A percentile compares a stretch with the other conserved stretches of the same genome.
These are phyloP conservation scores for Varanus salvator DNA, from an alignment of 2,113 vertebrate species.

Conservation along the genomic window DNA sequence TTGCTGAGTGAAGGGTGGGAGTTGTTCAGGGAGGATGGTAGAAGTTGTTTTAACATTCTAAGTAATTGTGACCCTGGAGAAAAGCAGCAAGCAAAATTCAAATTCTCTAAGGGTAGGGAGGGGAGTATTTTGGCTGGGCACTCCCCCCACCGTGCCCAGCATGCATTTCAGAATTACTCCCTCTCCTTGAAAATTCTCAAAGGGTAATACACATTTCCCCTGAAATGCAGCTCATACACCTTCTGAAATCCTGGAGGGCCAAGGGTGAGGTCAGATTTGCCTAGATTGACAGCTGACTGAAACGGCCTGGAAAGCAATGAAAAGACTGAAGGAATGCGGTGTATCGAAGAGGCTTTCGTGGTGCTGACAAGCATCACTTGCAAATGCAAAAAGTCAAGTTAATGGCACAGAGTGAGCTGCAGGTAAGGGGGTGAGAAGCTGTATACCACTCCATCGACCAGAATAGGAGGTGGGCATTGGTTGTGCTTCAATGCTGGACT, in stretches of 20 bases:
- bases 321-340: neutral
- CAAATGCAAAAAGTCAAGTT: conserved; percentile 11
- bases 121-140: neutral
- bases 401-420: neutral
- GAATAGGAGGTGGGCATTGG: neutral
- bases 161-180: neutral
- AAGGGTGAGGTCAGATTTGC: neutral
- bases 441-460: too few relatives aligned
- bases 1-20: conserved; percentile 50
- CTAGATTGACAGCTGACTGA: conserved; percentile 47
- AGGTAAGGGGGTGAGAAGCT: neutral
- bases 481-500: neutral
- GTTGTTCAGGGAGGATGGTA: conserved; percentile 52
- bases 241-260: conserved; percentile 25
- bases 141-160: neutral
- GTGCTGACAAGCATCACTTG: neutral
- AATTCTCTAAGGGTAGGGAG: conserved; percentile 42
- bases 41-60: conserved; percentile 64
- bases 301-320: neutral
- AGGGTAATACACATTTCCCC: conserved; percentile 26
- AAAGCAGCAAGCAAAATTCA: conserved; percentile 55
- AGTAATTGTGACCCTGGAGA: conserved; percentile 76
- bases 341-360: neutral
- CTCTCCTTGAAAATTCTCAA: rapidly evolving
- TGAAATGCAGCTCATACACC: conserved; percentile 22